Evolutionary conservation across 2,888 invertebrate species (phyloP).

Genomic region (Scrobipalpa atriplicella): DNA sequence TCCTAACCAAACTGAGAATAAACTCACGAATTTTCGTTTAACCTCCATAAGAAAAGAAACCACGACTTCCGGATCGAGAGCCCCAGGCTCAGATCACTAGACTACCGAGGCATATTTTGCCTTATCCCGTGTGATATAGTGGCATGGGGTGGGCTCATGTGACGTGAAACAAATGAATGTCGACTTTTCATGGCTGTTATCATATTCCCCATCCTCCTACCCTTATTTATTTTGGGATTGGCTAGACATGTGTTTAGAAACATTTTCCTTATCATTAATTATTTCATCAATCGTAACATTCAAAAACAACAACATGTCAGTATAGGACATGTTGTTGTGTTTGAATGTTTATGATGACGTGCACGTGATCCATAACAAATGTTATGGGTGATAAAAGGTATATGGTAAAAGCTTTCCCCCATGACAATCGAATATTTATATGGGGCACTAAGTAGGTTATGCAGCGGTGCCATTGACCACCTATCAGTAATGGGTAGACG

Average conservation of each 20-base stretch:
- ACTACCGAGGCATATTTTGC: not conserved
- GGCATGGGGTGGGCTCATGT: not conserved
- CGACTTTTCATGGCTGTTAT: constrained; percentile 2
- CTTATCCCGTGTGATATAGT: not conserved
- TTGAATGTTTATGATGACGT: too few relatives aligned
- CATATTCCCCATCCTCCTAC: not conserved
- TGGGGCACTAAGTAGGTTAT: not conserved
- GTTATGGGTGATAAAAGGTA: not conserved
- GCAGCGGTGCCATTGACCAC: not conserved
- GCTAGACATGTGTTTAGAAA: too few relatives aligned
- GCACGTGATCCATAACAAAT: not conserved
- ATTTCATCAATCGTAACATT: not conserved
- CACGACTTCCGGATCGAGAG: not conserved
- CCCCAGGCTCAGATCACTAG: too few relatives aligned
- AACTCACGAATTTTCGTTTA: too few relatives aligned
- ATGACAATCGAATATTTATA: constrained; percentile 6
- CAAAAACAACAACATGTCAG: not conserved
- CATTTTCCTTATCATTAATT: too few relatives aligned
- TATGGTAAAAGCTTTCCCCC: not conserved
- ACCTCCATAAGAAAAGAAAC: too few relatives aligned
- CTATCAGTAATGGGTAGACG: not conserved
- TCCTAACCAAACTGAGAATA: too few relatives aligned
- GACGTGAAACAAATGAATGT: not conserved
- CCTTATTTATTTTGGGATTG: too few relatives aligned
- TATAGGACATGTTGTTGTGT: too few relatives aligned